Base-by-base conservation (phyloP, 1,140 invertebrate genomes). In the Planococcus citri region DNA sequence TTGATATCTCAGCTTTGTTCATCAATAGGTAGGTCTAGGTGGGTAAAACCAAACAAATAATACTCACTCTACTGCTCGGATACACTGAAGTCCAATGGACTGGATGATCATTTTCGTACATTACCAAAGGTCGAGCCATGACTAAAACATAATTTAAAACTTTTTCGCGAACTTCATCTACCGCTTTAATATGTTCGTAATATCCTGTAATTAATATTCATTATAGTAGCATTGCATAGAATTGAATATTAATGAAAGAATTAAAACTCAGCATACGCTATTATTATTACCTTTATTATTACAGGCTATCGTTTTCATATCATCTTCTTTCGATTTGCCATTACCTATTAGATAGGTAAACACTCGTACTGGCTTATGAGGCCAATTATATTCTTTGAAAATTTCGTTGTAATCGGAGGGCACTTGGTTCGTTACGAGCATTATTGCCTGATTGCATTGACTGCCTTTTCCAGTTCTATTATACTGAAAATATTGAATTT, bases 391-490 rank as follows among this genome's bases (percentile, higher is more conserved):
- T 64, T 85, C 81, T 72, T 89, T 84, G 75, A 83, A 87, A 83
- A 83, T 85, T 78, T 83, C 80, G 72, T 81, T 82, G 27, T 83
- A 83, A 29, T 80, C 83, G 70, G 86, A 86, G 0, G 92, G 88
- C n/a, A 73, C 72, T n/a, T 93, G 88, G 27, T 92, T 94, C 3
- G 92, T 92, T 33, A 99, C 88, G 64, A 99, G 78, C 87, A 98
- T 96, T 57, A 99, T 97, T 1, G 94, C 95, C 81, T 98, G 95
- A 80, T 99, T 98, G 77, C 97, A 99, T 74, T 95, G 89, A 72
- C 88, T 88, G 8, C 92, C 92, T 73, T 87, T 83, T 1, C 87
- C 85, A 0, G 87, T 88, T 70, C 87, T 83, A 75, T 92, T 92
- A 74, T 91, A 92, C 85, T 89, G 75, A 17, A 78, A 76, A 27